These are phyloP conservation scores for Drosophila gunungcola DNA, from an alignment of 1,140 invertebrate genomes.

Conservation along the genomic window DNA sequence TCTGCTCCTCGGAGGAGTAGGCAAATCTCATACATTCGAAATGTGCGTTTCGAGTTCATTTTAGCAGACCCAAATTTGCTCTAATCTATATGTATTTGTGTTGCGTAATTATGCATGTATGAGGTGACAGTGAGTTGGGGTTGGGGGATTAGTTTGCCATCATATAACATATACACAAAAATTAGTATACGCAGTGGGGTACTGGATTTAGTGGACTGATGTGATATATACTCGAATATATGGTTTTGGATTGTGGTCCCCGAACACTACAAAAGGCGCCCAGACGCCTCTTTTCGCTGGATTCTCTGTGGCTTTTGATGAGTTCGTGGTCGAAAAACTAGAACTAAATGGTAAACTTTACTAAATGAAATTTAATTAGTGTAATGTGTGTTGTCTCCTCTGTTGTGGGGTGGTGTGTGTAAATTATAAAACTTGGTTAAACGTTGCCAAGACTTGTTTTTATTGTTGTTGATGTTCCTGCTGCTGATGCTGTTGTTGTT, in stretches of 20 bases:
- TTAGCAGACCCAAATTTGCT: slow-evolving; percentile 28
- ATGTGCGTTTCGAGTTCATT: slow-evolving; percentile 47
- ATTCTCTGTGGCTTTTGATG: slow-evolving; percentile 44
- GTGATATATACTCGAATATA: slow-evolving; percentile 9
- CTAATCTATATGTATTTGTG: slow-evolving; percentile 42
- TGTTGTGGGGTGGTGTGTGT: slow-evolving; percentile 38
- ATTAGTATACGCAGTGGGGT: slow-evolving; percentile 34
- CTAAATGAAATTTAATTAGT: slow-evolving; percentile 80
- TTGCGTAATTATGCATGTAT: slow-evolving; percentile 55
- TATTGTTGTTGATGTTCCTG: slow-evolving; percentile 19
- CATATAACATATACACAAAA: slow-evolving; percentile 59
- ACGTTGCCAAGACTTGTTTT: slow-evolving; percentile 61
- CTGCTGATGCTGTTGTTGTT: slow-evolving; percentile 20
- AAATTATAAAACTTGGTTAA: slow-evolving; percentile 78
- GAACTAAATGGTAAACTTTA: slow-evolving; percentile 57
- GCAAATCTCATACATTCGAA: slow-evolving; percentile 47
- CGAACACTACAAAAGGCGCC: not conserved
- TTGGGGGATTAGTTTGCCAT: slow-evolving; percentile 48
- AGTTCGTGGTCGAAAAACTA: slow-evolving; percentile 30
- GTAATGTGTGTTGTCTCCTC: slow-evolving; percentile 44
- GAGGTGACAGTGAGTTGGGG: slow-evolving; percentile 16
- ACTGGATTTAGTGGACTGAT: slow-evolving; percentile 2
- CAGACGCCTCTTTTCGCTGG: slow-evolving; percentile 3
- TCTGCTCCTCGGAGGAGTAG: not conserved
- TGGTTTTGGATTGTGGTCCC: slow-evolving; percentile 8